Base-by-base conservation (phyloP, 2,797 vertebrate species). In the Cephalopachus bancanus region DNA sequence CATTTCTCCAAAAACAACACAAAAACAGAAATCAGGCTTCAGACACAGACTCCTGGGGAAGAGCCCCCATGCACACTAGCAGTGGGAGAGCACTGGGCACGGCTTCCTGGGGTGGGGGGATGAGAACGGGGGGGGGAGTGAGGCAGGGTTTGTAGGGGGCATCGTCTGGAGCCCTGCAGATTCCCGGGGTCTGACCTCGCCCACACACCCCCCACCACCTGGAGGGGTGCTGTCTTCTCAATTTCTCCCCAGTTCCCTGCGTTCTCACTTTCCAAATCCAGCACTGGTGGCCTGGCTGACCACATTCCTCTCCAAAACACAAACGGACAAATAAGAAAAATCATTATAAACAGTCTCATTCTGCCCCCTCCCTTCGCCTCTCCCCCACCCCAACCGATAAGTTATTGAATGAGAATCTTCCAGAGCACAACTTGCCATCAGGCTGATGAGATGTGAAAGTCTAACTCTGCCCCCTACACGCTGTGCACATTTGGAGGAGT, bases 181-280 rank as follows among this genome's bases (percentile, higher is more conserved):
- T 37, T 15, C 62, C 49, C 0, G 5, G 3, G 7, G n/a, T 67
- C 83, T 74, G 20, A 15, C 9, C 30, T 49, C 28, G 69, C 51
- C n/a, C 11, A 3, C 37, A 3, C 0, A 5, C 1, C 33, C 53
- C 22, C 8, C 16, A 11, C 3, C 0, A 44, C 19, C 12, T 10
- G 11, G 57, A 79, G 44, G 5, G 4, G 22, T 26, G 9, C 19
- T 11, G 10, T 11, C 51, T 59, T 60, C 49, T 51, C 53, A 28
- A 51, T 37, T 62, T 85, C 37, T 71, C 53, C 26, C 15, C 30
- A 55, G 0, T 74, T 91, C 24, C 8, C 26, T 28, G 44, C 19
- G 5, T 76, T 90, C 72, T 87, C 67, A 62, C 17, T 74, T 80
- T 85, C n/a, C 26, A 57, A 91, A 78, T 71, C 9, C 7, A 80